Evolutionary conservation across 2,797 vertebrate genomes (phyloP).

Genomic region (Microchirus variegatus): DNA sequence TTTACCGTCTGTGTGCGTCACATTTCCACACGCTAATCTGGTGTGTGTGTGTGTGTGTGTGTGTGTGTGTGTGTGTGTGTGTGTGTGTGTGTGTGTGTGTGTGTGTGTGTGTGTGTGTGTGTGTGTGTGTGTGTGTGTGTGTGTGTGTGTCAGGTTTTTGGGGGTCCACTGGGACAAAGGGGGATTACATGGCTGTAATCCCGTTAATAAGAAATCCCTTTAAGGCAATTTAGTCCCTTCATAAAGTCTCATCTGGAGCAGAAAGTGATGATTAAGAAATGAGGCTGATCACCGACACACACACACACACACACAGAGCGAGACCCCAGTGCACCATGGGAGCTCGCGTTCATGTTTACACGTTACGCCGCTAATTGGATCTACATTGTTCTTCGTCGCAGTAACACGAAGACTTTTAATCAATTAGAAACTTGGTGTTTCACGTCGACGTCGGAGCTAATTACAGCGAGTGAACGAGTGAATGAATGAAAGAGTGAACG

Average conservation of each 20-base stretch:
- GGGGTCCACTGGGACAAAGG: constrained; percentile 86
- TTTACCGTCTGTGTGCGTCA: constrained; percentile 23
- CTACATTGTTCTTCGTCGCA: constrained; percentile 54
- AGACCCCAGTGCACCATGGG: constrained; percentile 49
- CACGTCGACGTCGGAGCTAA: no score
- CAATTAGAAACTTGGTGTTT: constrained; percentile 79
- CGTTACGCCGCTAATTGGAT: constrained; percentile 69
- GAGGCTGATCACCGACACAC: constrained; percentile 54
- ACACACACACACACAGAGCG: not conserved
- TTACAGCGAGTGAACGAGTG: no score
- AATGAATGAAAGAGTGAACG: no score
- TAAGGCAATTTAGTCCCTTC: constrained; percentile 90
- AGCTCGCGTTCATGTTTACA: constrained; percentile 70
- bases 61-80: no score
- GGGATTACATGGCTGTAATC: constrained; percentile 96
- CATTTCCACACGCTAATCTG: no score
- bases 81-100: constrained; percentile 20
- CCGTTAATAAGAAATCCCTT: constrained; percentile 92
- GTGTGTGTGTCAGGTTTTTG: constrained; percentile 70
- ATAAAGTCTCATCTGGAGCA: constrained; percentile 91
- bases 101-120: constrained; percentile 49
- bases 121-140: constrained; percentile 20
- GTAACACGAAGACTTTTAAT: constrained; percentile 49
- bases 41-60: no score
- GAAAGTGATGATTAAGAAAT: constrained; percentile 88